These are phyloP conservation scores for Harpalus rubripes DNA, from an alignment of 2,888 invertebrate genomes.

Conservation along the genomic window DNA sequence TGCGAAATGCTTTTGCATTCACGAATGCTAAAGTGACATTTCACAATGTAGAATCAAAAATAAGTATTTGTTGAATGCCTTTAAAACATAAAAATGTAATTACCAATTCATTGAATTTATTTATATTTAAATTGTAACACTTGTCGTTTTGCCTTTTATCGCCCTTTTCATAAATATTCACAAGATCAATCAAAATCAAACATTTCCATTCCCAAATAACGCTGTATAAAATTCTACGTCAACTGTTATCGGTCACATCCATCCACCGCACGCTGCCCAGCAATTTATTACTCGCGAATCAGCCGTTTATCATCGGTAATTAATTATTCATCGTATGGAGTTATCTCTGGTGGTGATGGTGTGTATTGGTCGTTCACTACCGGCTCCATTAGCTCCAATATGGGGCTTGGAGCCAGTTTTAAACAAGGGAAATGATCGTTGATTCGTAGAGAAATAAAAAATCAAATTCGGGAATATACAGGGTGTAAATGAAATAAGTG, in stretches of 20 bases:
- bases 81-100: no score
- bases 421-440: background rate
- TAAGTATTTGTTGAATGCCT: no score
- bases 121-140: background rate
- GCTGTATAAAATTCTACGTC: background rate
- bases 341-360: constrained; percentile 25
- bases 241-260: background rate
- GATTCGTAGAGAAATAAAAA: background rate
- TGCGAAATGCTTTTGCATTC: no score
- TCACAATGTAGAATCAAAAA: no score
- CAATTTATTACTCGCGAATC: constrained; percentile 38
- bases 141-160: background rate
- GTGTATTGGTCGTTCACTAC: background rate
- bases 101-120: no score
- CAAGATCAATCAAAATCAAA: background rate
- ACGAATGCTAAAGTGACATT: no score
- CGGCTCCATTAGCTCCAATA: constrained; percentile 22
- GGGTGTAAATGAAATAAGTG: no score
- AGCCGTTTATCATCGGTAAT: constrained; percentile 52
- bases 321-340: constrained; percentile 53
- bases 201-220: background rate
- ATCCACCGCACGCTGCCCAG: background rate
- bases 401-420: no score
- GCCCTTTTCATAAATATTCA: background rate
- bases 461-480: no score